Evolutionary conservation across 2,113 vertebrate species (phyloP), one percentile per base, ranked within the genome.

Genomic region (Pipa parva): DNA sequence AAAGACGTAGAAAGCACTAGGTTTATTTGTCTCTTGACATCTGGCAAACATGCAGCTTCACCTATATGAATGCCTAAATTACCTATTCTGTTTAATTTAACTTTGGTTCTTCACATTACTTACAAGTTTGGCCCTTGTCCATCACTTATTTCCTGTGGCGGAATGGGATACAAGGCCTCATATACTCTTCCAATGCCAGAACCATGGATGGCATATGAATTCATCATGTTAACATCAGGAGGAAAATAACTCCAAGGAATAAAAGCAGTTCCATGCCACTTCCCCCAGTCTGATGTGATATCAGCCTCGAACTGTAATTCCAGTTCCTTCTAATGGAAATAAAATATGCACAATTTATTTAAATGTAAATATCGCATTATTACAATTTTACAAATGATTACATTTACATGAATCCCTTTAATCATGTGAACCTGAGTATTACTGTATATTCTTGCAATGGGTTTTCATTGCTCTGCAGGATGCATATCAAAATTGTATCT

Each of bases 161-260:
- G 80, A 70, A 90, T 27, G 22, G 80, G 77, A 76, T 85, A 86
- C 70, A 91, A 79, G 21, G 67, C 71, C 78, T 88, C 83, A 27
- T 84, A 91, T 12, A 70, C 83, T 39, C 82, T 83, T 66, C 69
- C 65, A 50, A 63, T 77, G 13, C 69, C 78, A 27, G 83, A 87
- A 9, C 88, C 87, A 27, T 82, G 84, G 71, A 89, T 86, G 45
- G 82, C 80, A 24, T 84, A 82, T n/a, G 79, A 90, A 82, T 89
- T 92, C 63, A 76, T 91, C 80, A 85, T 88, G 74, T 91, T 71
- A 72, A 89, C 72, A 39, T 75, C 79, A 45, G 80, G 77, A 24
- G 81, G 84, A 9, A 93, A 91, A 81, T 78, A 84, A 1, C 77
- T 76, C 83, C 81, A 90, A 62, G 74, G 72, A 71, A 90, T 25